A percentile compares a stretch with the other conserved stretches of the same genome.
These are phyloP conservation scores for Halictus ligatus DNA, from an alignment of 2,888 invertebrate species.

Conservation along the genomic window DNA sequence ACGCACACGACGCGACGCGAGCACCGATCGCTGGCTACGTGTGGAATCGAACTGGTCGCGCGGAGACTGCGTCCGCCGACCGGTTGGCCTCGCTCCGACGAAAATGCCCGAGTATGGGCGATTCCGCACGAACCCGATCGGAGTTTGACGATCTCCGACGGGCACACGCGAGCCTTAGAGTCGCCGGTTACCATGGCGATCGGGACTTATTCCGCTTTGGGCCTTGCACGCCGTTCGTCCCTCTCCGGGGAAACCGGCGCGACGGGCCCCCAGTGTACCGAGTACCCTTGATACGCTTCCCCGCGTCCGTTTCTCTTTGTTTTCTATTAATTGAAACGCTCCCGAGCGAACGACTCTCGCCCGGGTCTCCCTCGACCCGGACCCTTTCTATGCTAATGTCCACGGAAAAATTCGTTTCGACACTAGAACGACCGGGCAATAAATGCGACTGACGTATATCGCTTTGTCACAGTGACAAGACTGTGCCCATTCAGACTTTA, in stretches of 20 bases:
- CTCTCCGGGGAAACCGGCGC: not conserved
- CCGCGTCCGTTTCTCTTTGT: not conserved
- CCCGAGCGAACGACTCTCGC: not conserved
- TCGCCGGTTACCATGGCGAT: slow-evolving; percentile 77
- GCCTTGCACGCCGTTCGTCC: slow-evolving; percentile 41
- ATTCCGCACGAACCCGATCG: slow-evolving; percentile 65
- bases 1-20: slow-evolving; percentile 41
- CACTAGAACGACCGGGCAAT: no score
- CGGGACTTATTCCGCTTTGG: slow-evolving; percentile 71
- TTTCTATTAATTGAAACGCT: not conserved
- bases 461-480: no score
- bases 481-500: no score
- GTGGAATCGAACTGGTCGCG: slow-evolving; percentile 80
- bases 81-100: slow-evolving; percentile 82
- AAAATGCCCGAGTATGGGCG: slow-evolving; percentile 69
- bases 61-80: slow-evolving; percentile 75
- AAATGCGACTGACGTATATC: no score
- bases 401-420: not conserved
- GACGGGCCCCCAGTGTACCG: not conserved
- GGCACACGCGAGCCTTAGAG: slow-evolving; percentile 46
- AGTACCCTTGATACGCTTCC: not conserved
- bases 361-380: not conserved
- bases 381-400: not conserved
- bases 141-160: slow-evolving; percentile 57
- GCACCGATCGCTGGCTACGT: slow-evolving; percentile 75